Percentiles rank a stretch among this genome's conserved stretches.
phyloP scores from a whole-genome alignment of 2,888 invertebrate species.

The Apodemia mormo region DNA sequence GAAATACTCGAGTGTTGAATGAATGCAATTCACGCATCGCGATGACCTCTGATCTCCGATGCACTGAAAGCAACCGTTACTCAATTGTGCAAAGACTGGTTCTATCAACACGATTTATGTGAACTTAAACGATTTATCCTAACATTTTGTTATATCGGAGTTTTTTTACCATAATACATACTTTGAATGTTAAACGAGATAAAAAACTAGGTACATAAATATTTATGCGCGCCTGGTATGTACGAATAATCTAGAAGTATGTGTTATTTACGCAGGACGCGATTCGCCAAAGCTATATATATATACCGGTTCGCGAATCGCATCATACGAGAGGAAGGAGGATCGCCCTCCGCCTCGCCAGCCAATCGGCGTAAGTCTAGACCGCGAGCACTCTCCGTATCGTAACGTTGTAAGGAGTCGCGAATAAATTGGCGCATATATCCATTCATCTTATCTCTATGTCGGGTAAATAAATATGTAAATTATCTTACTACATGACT shows the following conservation, averaged over 20 bases:
- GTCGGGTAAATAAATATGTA: slow-evolving; percentile 42
- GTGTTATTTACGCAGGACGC: slow-evolving; percentile 54
- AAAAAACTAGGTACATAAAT: slow-evolving; percentile 23
- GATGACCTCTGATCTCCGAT: slow-evolving; percentile 64
- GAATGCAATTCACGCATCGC: slow-evolving; percentile 40
- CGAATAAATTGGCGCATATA: slow-evolving; percentile 68
- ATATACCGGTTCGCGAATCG: slow-evolving; percentile 70
- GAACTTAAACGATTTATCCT: not conserved
- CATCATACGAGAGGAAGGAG: slow-evolving; percentile 76
- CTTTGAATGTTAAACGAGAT: slow-evolving; percentile 10
- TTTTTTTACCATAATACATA: not conserved
- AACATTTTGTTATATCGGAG: not conserved
- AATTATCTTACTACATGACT: slow-evolving; percentile 31
- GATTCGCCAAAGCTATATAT: slow-evolving; percentile 58
- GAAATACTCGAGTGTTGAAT: slow-evolving; percentile 25
- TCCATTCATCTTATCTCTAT: slow-evolving; percentile 31
- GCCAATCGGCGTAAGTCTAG: slow-evolving; percentile 67
- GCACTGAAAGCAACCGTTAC: slow-evolving; percentile 50
- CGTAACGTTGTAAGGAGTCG: slow-evolving; percentile 54
- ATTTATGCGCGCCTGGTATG: slow-evolving; percentile 51
- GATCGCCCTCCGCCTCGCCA: slow-evolving; percentile 71
- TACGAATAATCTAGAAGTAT: slow-evolving; percentile 38
- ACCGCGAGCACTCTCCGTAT: slow-evolving; percentile 51
- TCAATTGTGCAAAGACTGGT: slow-evolving; percentile 63
- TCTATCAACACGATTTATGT: slow-evolving; percentile 38